Evolutionary conservation across 2,888 invertebrate genomes (phyloP), one percentile per base, ranked within the genome.

Genomic region (Pseudanteris insignis): DNA sequence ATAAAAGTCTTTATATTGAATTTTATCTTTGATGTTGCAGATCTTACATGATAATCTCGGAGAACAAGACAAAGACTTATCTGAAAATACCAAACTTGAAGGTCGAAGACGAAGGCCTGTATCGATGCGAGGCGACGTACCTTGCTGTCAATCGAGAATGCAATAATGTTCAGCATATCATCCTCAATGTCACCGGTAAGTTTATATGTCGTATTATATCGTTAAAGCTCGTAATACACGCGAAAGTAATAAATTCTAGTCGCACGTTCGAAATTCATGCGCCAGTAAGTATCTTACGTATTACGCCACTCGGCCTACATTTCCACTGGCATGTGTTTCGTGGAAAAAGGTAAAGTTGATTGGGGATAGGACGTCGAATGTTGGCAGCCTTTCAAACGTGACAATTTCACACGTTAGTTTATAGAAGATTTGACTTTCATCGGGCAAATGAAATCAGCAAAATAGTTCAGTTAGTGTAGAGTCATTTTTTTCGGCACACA

Each of bases 41-140:
- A 75, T 86, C 90, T 80, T 84, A 86, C 40, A 86, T 91, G 72
- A 83, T 86, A 38, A 88, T 89, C 80, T 82, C 83, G 24, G 83
- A 85, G 10, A 87, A 88, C 76, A 84, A 84, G 37, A 86, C 87
- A 0, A 84, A 84, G 70, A 88, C 89, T 0, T 86, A 86, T 69
- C 82, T 92, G 73, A 86, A 87, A 70, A 89, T 92, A 67, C 83
- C 84, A 18, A 83, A 86, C 38, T 84, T 91, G 8, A 83, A 87
- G 67, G 83, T 89, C 1, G 85, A 86, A 38, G 91, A 92, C 74
- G 91, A 92, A 68, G 91, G 90, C 0, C 84, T 88, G 36, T 92
- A 89, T 83, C 88, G 90, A 69, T 92, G 92, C 71, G 92, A 92
- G 80, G 89, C 91, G 74, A 91, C 91, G 0, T 91, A 91, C 78